phyloP scores from a whole-genome alignment of 2,797 vertebrate genomes.

The Australoheros facetus region DNA sequence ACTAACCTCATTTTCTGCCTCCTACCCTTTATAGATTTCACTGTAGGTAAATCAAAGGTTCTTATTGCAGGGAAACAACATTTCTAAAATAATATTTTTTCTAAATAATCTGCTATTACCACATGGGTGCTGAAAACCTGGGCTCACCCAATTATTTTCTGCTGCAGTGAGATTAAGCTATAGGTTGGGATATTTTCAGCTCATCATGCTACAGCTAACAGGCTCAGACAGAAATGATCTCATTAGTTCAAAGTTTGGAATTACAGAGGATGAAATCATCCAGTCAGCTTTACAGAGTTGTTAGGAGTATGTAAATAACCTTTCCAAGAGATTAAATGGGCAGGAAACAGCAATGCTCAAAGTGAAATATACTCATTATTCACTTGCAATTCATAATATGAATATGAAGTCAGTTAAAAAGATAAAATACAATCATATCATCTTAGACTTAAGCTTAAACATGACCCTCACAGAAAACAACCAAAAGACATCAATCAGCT shows the following conservation, averaged over 20 bases:
- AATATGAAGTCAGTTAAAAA: conserved; percentile 12
- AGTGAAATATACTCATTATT: conserved; percentile 32
- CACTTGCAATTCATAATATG: conserved; percentile 26
- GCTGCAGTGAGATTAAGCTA: neutral
- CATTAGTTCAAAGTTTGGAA: conserved; percentile 48
- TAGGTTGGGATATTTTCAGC: conserved; percentile 8
- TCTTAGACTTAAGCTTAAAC: neutral
- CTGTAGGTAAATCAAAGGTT: conserved; percentile 12
- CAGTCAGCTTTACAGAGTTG: conserved; percentile 43
- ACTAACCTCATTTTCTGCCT: conserved; percentile 32
- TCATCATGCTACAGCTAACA: neutral
- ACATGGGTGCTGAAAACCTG: neutral
- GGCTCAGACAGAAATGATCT: conserved; percentile 55
- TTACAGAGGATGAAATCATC: conserved; percentile 48
- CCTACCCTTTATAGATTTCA: conserved; percentile 33
- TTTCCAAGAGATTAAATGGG: conserved; percentile 33
- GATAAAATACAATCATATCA: conserved; percentile 2
- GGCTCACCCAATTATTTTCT: neutral
- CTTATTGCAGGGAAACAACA: conserved; percentile 12
- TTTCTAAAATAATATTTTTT: neutral
- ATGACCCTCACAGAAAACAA: neutral
- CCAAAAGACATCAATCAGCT: neutral
- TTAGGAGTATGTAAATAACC: conserved; percentile 48
- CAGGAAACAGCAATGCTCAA: conserved; percentile 5
- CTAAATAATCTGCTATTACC: neutral